Evolutionary conservation across 53 echinoderm and acorn worm species (phyloP).

Genomic region (Arbacia lixula): DNA sequence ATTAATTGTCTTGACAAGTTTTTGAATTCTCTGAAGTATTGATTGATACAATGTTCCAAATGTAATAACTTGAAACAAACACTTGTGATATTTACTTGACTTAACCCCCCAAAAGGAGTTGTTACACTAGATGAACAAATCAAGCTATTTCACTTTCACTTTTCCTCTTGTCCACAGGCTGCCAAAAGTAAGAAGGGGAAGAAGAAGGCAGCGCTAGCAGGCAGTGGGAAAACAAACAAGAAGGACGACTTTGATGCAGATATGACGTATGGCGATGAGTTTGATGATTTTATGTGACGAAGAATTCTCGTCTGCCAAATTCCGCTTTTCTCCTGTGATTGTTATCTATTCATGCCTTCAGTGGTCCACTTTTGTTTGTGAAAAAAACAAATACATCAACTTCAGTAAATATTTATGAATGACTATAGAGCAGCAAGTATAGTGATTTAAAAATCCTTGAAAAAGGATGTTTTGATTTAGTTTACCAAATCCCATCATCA

Average conservation of each 20-base stretch:
- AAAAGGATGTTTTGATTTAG: no score
- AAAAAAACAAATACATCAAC: neutral
- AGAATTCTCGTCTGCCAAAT: conserved; percentile 2
- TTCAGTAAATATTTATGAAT: no score
- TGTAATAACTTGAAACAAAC: no score
- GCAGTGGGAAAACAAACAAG: conserved; percentile 78
- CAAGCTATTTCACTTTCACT: neutral
- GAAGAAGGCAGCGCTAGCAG: conserved; percentile 83
- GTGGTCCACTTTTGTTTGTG: neutral
- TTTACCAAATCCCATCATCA: no score
- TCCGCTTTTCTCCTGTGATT: neutral
- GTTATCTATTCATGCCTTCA: neutral
- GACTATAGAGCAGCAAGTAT: no score
- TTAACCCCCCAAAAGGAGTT: no score
- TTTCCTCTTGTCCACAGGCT: no score
- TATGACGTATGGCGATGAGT: conserved; percentile 66
- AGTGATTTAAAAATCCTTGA: no score
- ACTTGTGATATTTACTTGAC: no score
- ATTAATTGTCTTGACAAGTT: no score
- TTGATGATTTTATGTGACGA: conserved; percentile 93
- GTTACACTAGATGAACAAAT: neutral
- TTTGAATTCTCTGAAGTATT: no score
- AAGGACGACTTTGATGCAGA: conserved; percentile 72
- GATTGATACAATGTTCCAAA: no score
- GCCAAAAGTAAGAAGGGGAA: conserved; percentile 80